Evolutionary conservation across 2,797 vertebrate species (phyloP).

Genomic region (Hafferia zeledoni): DNA sequence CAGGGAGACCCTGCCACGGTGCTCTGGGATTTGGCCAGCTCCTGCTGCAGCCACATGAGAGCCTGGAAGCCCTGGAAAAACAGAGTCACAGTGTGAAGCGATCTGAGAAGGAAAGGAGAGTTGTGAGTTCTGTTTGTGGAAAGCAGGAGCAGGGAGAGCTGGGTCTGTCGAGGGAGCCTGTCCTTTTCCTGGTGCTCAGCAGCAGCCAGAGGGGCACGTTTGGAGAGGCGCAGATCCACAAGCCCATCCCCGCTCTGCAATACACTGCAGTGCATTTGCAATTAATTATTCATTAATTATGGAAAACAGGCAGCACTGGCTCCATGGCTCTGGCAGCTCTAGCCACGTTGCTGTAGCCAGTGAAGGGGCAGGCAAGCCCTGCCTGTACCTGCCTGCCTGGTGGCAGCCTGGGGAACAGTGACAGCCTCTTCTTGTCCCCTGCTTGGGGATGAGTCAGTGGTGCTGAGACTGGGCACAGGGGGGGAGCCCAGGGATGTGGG

Average conservation of each 20-base stretch:
- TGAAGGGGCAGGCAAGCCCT: not conserved
- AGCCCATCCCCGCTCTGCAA: constrained; percentile 13
- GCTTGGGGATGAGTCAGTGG: not conserved
- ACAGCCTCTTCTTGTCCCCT: not conserved
- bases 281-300: constrained; percentile 73
- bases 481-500: rapidly evolving
- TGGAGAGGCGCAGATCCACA: not conserved
- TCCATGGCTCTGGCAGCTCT: not conserved
- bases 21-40: not conserved
- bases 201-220: not conserved
- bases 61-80: not conserved
- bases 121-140: not conserved
- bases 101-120: not conserved
- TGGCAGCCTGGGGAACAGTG: not conserved
- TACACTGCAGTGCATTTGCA: constrained; percentile 52
- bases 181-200: not conserved
- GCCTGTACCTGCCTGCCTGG: not conserved
- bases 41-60: rapidly evolving
- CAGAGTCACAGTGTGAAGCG: rapidly evolving
- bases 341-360: not conserved
- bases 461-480: not conserved
- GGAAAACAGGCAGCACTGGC: constrained; percentile 25
- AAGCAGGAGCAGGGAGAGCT: not conserved
- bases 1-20: rapidly evolving
- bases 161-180: not conserved